Base-by-base conservation (phyloP, 2,888 invertebrate genomes). In the Apodemia zela region DNA sequence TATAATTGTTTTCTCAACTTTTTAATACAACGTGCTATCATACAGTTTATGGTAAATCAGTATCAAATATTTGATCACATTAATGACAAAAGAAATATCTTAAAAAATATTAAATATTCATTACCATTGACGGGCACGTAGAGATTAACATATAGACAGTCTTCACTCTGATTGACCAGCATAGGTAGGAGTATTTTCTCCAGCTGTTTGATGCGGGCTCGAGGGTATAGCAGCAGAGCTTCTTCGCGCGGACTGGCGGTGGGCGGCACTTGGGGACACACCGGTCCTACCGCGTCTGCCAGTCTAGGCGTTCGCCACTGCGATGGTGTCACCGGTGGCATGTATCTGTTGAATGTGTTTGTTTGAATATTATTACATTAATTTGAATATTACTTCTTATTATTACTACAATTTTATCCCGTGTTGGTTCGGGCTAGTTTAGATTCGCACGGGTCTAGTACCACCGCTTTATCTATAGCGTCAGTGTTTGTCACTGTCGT, bases 111-210 rank as follows among this genome's bases (percentile, higher is more conserved):
- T 47, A 18, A 54, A 11, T 47, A 21, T 58, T 17, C 61, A 71
- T 65, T 62, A 88, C 89, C 89, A 71, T 78, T 93, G 75, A 96
- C 94, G 69, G 99, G 99, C 71, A 98, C 97, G 92, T 98, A 99
- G 73, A 99, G 94, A 92, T 99, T 99, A 82, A 99, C 95, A 87
- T 98, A 98, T 75, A 99, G 95, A 85, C 99, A 99, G 93, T 99
- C 99, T 93, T 99, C 99, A 85, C 97, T 97, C 92, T 99, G 98
- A 84, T 98, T 97, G 77, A 95, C 94, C 66, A 99, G 93, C 72
- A 97, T 92, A 18, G 97, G 97, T 74, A 96, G 88, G 73, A 99
- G 92, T 69, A 51, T 51, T 3, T 96, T 95, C 79, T 97, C 96
- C 67, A 98, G 93, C 84, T 98, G 96, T 25, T 96, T 94, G 70